Evolutionary conservation across 1,140 invertebrate genomes (phyloP).

Genomic region (Pteromalus puparum): DNA sequence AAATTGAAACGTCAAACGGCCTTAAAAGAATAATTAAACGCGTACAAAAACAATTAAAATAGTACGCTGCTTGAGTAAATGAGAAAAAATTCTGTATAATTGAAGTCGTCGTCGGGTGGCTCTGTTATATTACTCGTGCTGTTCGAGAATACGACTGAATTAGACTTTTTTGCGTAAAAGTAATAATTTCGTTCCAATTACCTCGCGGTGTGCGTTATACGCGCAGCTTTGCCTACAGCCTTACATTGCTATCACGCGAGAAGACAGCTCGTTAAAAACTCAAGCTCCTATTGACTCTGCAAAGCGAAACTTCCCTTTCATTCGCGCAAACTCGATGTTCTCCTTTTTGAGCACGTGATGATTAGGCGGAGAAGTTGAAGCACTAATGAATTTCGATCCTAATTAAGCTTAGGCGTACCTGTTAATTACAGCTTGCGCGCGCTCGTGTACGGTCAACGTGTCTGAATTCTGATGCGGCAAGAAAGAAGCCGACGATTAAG

Average conservation of each 20-base stretch:
- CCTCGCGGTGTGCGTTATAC: no score
- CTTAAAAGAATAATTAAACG: not conserved
- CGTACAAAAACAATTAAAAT: not conserved
- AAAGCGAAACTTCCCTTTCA: not conserved
- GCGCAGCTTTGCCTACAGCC: no score
- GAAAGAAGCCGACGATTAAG: no score
- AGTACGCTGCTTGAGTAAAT: not conserved
- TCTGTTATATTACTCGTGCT: no score
- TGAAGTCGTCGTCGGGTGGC: not conserved
- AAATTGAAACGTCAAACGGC: slow-evolving; percentile 13
- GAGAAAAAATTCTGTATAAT: not conserved
- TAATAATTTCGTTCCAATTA: no score
- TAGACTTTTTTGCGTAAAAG: no score
- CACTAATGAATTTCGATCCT: slow-evolving; percentile 47
- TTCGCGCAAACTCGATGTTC: no score
- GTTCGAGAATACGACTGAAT: no score
- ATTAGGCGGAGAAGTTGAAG: not conserved
- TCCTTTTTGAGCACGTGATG: not conserved
- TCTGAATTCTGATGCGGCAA: not conserved
- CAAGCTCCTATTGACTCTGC: not conserved
- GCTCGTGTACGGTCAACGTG: not conserved
- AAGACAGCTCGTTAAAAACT: not conserved
- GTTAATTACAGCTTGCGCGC: no score
- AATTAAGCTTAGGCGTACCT: slow-evolving; percentile 26
- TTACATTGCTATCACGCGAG: not conserved